Base-by-base conservation (phyloP, 2,797 vertebrate species). In the Allobates femoralis region DNA sequence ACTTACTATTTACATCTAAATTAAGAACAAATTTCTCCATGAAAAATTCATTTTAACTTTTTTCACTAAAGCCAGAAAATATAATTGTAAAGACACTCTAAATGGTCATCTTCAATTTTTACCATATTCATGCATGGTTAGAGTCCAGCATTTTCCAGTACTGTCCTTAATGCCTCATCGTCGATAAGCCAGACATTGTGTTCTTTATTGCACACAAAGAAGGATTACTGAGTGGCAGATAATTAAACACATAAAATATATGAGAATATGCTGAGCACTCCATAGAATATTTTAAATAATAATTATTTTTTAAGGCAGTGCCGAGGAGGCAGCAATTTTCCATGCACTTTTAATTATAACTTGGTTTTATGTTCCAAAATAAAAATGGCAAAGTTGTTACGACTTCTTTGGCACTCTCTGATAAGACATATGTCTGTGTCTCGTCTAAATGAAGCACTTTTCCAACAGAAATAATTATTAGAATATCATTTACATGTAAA, bases 401-500 rank as follows among this genome's bases (percentile, higher is more conserved):
- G 62, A 50, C 62, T 74, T 41, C 62, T 87, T 85, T 83, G 86
- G 53, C 78, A 58, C n/a, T 58, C 71, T 62, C 50, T 56, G 81
- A 90, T 86, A 91, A 92, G 90, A 92, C 91, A 81, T 84, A 75
- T 2, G 6, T 89, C 89, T 90, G 85, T 83, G 73, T 89, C 89
- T 91, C 88, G 84, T 93, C 85, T 83, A 87, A 89, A 87, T 84
- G 83, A 91, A 87, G 89, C 84, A 46, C 87, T 90, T 67, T 86
- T 96, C 95, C 95, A 94, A 92, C 91, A 90, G 91, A 95, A 94
- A 94, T 92, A 92, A 93, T 95, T 95, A 94, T 94, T 96, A 95
- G 92, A 94, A 93, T 94, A 95, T 94, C 90, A 97, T 97, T 98
- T 97, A 95, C 95, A 97, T 97, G 95, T 95, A 97, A 97, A 97